Conservation (phyloP, 2,797 vertebrate species). For the Pelodytes ibericus region DNA sequence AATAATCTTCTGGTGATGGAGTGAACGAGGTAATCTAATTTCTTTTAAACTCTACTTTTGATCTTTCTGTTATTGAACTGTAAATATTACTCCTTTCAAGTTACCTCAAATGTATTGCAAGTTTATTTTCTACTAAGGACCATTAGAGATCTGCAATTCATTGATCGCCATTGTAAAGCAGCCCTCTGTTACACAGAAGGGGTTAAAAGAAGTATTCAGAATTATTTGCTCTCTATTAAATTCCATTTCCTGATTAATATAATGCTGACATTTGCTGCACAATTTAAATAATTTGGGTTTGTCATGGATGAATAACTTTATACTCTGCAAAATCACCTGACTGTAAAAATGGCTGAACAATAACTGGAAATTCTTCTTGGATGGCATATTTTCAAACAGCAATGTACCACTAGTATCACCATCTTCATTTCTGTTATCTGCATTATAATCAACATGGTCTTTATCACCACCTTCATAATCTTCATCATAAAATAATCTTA, state of each 20-base stretch:
- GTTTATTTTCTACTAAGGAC: not conserved
- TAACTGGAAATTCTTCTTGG: not conserved
- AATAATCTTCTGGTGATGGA: slow-evolving; percentile 10
- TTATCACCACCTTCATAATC: not conserved
- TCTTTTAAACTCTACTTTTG: not conserved
- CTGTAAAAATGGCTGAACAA: slow-evolving; percentile 1
- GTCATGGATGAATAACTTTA: slow-evolving; percentile 3
- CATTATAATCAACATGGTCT: not conserved
- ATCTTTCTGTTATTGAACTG: slow-evolving; percentile 18
- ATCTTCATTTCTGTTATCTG: not conserved
- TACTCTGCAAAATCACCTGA: slow-evolving; percentile 6
- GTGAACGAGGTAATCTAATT: slow-evolving; percentile 1
- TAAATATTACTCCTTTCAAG: not conserved
- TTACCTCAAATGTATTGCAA: not conserved
- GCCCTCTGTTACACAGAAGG: not conserved
- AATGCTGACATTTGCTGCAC: slow-evolving; percentile 9
- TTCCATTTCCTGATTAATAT: not conserved
- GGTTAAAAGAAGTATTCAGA: not conserved
- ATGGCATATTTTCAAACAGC: not conserved
- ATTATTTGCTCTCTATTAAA: not conserved
- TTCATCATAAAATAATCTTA: not conserved
- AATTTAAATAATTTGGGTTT: slow-evolving; percentile 8
- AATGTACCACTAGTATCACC: not conserved
- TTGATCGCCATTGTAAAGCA: too few species aligned
- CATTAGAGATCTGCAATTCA: too few species aligned